Evolutionary conservation across 2,113 vertebrate species (phyloP), one percentile per base, ranked within the genome.

Genomic region (Brachypteracias leptosomus): DNA sequence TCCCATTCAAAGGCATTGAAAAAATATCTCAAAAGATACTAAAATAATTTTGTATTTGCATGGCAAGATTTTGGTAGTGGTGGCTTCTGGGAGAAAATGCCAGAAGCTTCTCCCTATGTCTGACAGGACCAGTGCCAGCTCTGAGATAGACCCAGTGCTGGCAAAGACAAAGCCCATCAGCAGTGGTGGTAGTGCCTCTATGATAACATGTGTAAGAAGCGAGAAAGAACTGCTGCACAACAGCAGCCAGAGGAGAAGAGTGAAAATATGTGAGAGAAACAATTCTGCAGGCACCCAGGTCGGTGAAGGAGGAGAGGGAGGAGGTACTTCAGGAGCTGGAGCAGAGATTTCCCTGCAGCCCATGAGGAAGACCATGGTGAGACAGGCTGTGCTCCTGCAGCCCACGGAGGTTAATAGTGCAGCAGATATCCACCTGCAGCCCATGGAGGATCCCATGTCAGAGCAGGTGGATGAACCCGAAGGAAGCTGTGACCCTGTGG

Each of bases 171-270:
- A 51, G 29, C 9, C 22, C 2, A 35, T 18, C 5, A 36, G 10
- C 1, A 1, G 26, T 0, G 1, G 20, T 25, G 20, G 10, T 20
- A 58, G 9, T 2, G 0, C 13, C 16, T 65, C n/a, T 28, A 15
- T 5, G 16, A 49, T 47, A 55, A 63, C 8, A 13, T 24, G 35
- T 35, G 49, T 29, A 47, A 63, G 19, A 40, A 40, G 19, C 7
- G 19, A 6, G 5, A 25, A 17, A 47, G 72, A 36, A 20, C 3
- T 65, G 13, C 20, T 57, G 35, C 2, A 1, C 21, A 57, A 63
- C 25, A 18, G 31, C 35, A 66, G 26, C 7, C 3, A 55, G 42
- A 57, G 16, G 42, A 51, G 36, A 79, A 8, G 33, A 46, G 6
- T 52, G 21, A 73, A 14, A 66, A 35, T 22, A 26, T 33, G 67